These are phyloP conservation scores for Dilophus febrilis DNA, from an alignment of 2,888 invertebrate genomes.

Conservation along the genomic window DNA sequence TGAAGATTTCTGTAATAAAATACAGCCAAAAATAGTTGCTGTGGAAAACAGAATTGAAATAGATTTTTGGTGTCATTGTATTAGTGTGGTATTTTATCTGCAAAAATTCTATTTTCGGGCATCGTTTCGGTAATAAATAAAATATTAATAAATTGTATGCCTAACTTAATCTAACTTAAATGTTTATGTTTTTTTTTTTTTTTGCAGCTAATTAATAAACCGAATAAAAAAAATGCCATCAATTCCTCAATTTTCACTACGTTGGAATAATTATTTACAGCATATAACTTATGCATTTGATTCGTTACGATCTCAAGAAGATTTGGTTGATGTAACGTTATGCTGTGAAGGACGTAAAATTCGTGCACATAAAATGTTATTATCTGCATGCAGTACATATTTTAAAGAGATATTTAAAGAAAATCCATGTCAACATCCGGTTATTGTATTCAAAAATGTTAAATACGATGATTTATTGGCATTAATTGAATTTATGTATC, in stretches of 20 bases:
- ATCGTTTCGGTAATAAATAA: too few species aligned
- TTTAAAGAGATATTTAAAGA: constrained; percentile 56
- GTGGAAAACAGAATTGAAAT: too few species aligned
- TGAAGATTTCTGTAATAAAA: too few species aligned
- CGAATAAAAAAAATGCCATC: constrained; percentile 38
- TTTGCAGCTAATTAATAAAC: too few species aligned
- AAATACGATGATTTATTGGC: constrained; percentile 61
- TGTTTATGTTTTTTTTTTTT: too few species aligned
- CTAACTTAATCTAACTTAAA: too few species aligned
- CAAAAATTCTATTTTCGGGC: too few species aligned
- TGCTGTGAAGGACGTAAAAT: constrained; percentile 73
- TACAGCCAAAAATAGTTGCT: too few species aligned
- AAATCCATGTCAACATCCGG: constrained; percentile 64
- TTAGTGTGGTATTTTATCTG: too few species aligned
- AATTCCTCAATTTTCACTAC: constrained; percentile 66
- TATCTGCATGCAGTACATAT: constrained; percentile 71
- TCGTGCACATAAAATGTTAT: constrained; percentile 67
- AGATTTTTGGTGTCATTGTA: too few species aligned
- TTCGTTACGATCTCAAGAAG: constrained; percentile 46
- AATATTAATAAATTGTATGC: too few species aligned
- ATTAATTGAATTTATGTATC: constrained; percentile 67
- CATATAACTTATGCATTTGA: constrained; percentile 69
- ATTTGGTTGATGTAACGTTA: constrained; percentile 69
- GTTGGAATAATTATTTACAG: constrained; percentile 73
- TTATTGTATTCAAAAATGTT: constrained; percentile 63